Evolutionary conservation across 2,113 vertebrate genomes (phyloP), one percentile per base, ranked within the genome.

Genomic region (Phoxinus phoxinus): DNA sequence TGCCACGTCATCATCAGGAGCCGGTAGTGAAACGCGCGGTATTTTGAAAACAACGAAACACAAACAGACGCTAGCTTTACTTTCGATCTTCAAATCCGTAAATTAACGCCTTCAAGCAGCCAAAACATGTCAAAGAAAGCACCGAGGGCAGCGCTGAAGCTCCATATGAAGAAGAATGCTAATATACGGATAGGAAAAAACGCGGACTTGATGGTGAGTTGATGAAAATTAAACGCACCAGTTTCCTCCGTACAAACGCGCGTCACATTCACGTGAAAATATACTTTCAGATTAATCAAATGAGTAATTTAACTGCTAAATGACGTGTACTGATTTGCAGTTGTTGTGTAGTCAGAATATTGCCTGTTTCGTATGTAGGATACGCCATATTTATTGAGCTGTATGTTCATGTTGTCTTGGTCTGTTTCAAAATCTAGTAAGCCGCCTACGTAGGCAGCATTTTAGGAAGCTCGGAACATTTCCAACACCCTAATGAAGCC

Each of bases 151-250:
- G 9, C 56, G 0, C 19, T 89, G 21, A 89, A 85, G 72, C 23
- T 59, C 23, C 71, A 59, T 0, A 86, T 89, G 82, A 89, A 78
- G 61, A 78, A 85, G 63, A 88, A 77, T 15, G 1, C 76, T 21
- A 83, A 61, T 51, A 79, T 78, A 65, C 84, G 88, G 2, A 44
- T 89, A 5, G 86, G 86, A 27, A 86, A 85, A 77, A 88, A 85
- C 67, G 82, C 88, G 56, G 88, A 89, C n/a, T 56, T 89, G 79
- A 88, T 89, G 88, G 88, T 89, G 63, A 89, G 88, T 85, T 65
- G 6, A 46, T 17, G 10, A 48, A 59, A 17, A 41, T 21, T 17
- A 48, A 65, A 23, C 8, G 19, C 44, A 51, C 44, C 15, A 1
- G n/a, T 27, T 75, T 75, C 3, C 73, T 27, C 44, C 12, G 11